Evolutionary conservation across 2,888 invertebrate species (phyloP), one percentile per base, ranked within the genome.

Genomic region (Margaritifera margaritifera): DNA sequence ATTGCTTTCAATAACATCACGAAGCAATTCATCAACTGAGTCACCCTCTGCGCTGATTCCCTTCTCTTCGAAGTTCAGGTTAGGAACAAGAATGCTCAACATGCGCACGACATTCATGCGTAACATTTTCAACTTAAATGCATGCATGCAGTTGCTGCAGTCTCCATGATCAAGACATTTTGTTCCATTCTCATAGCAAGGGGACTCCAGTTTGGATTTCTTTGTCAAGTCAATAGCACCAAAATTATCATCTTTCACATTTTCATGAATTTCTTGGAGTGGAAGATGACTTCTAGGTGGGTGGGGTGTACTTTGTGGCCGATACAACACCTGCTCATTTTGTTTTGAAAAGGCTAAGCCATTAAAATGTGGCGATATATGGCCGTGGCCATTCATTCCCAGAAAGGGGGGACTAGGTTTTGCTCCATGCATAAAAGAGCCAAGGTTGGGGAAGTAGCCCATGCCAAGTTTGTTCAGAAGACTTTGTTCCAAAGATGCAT

Each of bases 1-100:
- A 80, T 87, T 87, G 79, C 86, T 87, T 75, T 86, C 88, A 59
- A 89, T 88, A 61, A 89, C 88, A 75, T 89, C 89, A 66, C 88
- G 81, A 24, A 89, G 80, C 42, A 89, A 83, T 71, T 87, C 85
- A 71, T 89, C 89, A 6, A 89, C 88, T 4, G 88, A 85, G 68
- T 88, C 87, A 20, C 87, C 85, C 65, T 87, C 86, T 4, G 85
- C 86, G 66, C 86, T 87, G 69, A 89, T 86, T 62, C 87, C 86
- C 71, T 87, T 87, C 71, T 87, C 88, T 62, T 87, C 88, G 64
- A 88, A 85, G 73, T 87, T 87, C 67, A 89, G 75, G 69, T 88
- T 88, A 18, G 89, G 89, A 20, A 88, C 87, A 69, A 89, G 82
- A 67, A 88, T 86, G 71, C 86, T 85, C 71, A 89, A 80, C 89